Conservation (phyloP, 2,888 invertebrate species). For the Erebia palarica region DNA sequence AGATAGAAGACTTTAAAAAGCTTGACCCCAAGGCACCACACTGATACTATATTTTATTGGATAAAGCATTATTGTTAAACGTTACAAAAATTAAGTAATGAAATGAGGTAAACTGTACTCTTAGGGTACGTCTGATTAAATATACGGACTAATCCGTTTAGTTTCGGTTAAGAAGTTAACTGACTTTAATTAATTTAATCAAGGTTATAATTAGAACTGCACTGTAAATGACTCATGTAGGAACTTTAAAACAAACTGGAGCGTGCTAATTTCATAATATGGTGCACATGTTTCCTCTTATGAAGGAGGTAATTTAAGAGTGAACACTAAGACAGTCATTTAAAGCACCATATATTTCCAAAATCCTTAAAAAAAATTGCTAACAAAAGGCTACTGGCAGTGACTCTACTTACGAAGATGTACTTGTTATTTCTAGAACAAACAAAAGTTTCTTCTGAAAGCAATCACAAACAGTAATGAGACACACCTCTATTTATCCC, state of each 20-base stretch:
- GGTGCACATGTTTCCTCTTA: neutral
- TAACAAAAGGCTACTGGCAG: too few species aligned
- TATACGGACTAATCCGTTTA: conserved; percentile 7
- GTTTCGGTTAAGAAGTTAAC: conserved; percentile 7
- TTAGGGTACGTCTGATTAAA: neutral
- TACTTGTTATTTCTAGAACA: neutral
- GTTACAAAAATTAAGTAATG: neutral
- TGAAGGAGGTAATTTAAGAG: neutral
- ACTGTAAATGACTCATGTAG: neutral
- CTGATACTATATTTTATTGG: neutral
- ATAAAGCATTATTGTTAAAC: neutral
- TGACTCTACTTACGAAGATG: too few species aligned
- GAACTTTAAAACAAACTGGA: conserved; percentile 6
- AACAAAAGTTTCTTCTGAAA: too few species aligned
- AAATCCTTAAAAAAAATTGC: too few species aligned
- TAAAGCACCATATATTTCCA: too few species aligned
- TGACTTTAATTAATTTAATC: neutral
- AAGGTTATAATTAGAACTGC: conserved; percentile 4
- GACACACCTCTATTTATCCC: conserved; percentile 4
- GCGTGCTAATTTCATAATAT: neutral
- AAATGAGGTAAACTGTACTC: neutral
- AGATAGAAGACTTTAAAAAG: too few species aligned
- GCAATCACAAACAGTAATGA: neutral
- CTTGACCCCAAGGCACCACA: too few species aligned
- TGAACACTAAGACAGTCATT: too few species aligned